Conservation (phyloP, 2,797 vertebrate genomes). For the Buphagus erythrorhynchus region DNA sequence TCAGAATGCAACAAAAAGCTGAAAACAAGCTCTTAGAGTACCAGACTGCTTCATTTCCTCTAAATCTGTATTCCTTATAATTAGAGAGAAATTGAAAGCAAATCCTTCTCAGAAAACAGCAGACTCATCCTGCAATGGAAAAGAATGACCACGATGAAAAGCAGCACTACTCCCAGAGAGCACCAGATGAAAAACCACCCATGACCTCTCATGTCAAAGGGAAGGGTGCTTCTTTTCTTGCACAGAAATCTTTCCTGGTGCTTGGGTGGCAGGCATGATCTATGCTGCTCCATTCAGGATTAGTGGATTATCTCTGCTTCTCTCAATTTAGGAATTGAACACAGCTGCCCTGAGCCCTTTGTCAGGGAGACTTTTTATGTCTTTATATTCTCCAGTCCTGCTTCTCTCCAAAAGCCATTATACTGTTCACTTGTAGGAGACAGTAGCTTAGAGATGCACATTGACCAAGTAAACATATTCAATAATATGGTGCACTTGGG, state of each 20-base stretch:
- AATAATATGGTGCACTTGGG: conserved; percentile 82
- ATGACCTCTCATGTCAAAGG: conserved; percentile 86
- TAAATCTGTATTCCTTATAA: background rate
- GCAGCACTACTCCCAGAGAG: background rate
- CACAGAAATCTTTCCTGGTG: conserved; percentile 85
- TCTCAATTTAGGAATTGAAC: conserved; percentile 84
- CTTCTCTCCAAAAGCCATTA: conserved; percentile 78
- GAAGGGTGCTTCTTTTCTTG: conserved; percentile 88
- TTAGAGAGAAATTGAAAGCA: background rate
- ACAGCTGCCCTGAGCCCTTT: conserved; percentile 90
- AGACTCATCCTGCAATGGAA: conserved; percentile 38
- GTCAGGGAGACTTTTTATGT: conserved; percentile 82
- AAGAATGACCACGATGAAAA: conserved; percentile 20
- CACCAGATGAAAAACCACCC: conserved; percentile 73
- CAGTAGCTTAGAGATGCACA: conserved; percentile 80
- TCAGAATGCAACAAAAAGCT: background rate
- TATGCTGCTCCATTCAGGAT: conserved; percentile 82
- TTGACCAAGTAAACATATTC: conserved; percentile 73
- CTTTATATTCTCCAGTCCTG: conserved; percentile 60
- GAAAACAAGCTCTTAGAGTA: background rate
- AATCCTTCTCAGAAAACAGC: conserved; percentile 10
- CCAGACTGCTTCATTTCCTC: background rate
- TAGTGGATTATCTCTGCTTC: conserved; percentile 90
- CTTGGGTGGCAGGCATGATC: conserved; percentile 86
- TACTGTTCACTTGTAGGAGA: conserved; percentile 80